Conservation (phyloP, 2,888 invertebrate species). For the Agriopis aurantiaria region DNA sequence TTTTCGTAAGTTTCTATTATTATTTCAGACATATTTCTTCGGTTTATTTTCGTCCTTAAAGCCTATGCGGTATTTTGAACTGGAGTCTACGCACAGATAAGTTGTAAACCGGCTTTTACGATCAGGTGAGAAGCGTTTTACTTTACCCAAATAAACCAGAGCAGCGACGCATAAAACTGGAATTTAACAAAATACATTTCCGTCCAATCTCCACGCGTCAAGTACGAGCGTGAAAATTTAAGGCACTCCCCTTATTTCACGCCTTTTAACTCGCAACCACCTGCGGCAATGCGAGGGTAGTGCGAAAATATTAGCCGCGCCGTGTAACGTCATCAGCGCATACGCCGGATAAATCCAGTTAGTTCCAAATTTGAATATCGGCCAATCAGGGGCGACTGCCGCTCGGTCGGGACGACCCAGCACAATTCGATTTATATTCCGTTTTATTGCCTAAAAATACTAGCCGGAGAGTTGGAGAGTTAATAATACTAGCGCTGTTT, state of each 20-base stretch:
- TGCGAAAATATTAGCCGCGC: constrained; percentile 80
- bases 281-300: constrained; percentile 56
- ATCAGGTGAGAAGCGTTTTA: constrained; percentile 32
- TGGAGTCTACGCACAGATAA: constrained; percentile 20
- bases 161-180: constrained; percentile 38
- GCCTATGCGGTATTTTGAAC: constrained; percentile 11
- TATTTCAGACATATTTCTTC: not conserved
- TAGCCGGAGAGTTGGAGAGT: constrained; percentile 24
- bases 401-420: constrained; percentile 66
- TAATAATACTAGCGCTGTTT: constrained; percentile 37
- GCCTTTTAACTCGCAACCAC: constrained; percentile 67
- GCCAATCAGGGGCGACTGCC: constrained; percentile 79
- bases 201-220: constrained; percentile 35
- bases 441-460: constrained; percentile 58
- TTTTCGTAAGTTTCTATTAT: not conserved
- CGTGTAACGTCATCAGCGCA: constrained; percentile 74
- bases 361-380: constrained; percentile 82
- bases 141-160: constrained; percentile 36
- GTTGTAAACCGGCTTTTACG: constrained; percentile 34
- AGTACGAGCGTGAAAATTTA: constrained; percentile 49
- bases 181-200: constrained; percentile 42
- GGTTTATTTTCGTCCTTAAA: constrained; percentile 9
- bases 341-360: constrained; percentile 75
- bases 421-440: constrained; percentile 69
- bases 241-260: constrained; percentile 75